Percentiles rank a stretch among this genome's conserved stretches.
These are phyloP conservation scores for Diplosoma virens DNA, from an alignment of 23 tunicate genomes.

Conservation along the genomic window DNA sequence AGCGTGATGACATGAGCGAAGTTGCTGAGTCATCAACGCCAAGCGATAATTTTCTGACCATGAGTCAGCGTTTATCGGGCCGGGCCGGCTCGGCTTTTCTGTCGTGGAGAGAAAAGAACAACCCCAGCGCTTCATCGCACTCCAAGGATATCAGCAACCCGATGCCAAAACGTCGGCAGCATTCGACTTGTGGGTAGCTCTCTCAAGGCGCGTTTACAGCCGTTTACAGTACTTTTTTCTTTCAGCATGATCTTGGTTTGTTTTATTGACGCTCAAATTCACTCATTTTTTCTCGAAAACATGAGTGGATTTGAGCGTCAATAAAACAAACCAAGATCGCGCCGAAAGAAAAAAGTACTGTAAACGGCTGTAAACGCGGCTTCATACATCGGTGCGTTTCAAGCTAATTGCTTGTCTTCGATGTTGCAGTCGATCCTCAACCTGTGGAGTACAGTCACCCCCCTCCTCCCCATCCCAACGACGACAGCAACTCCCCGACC, in stretches of 20 bases:
- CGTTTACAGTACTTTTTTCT: too few species aligned
- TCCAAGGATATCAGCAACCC: constrained; percentile 24
- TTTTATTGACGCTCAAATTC: too few species aligned
- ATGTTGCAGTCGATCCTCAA: constrained; percentile 52
- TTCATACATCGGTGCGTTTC: too few species aligned
- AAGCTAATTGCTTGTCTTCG: too few species aligned
- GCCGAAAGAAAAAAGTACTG: too few species aligned
- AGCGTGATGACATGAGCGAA: constrained; percentile 29
- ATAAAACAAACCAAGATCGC: too few species aligned
- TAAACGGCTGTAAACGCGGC: too few species aligned
- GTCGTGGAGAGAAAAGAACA: constrained; percentile 71
- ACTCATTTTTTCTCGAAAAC: too few species aligned
- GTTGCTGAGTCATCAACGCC: constrained; percentile 32
- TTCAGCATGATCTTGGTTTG: too few species aligned
- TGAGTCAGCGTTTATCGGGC: constrained; percentile 54
- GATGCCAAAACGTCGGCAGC: constrained; percentile 46
- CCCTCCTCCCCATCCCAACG: constrained; percentile 64
- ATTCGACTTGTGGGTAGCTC: constrained; percentile 46
- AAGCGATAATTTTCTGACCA: constrained; percentile 21
- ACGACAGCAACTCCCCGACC: constrained; percentile 36
- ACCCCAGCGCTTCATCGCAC: constrained; percentile 36
- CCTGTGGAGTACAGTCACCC: constrained; percentile 46
- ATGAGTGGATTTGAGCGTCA: too few species aligned
- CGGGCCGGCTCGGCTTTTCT: constrained; percentile 50
- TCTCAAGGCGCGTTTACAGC: too few species aligned